Conservation (phyloP, 2,888 invertebrate genomes). For the Idaea straminata region DNA sequence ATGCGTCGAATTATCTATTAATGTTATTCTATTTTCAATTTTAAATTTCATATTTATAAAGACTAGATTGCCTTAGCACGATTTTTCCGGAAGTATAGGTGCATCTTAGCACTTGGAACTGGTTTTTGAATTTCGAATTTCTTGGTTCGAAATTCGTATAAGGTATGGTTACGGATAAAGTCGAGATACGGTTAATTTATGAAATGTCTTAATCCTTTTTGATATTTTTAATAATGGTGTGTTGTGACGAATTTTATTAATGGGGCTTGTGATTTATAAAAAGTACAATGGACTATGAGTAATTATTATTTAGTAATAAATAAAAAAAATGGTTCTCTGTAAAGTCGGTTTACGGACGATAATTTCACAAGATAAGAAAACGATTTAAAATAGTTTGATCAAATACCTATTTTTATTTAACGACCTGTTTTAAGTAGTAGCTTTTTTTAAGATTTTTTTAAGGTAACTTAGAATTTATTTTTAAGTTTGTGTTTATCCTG, state of each 20-base stretch:
- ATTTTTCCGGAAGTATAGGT: conserved; percentile 41
- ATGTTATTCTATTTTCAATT: conserved; percentile 17
- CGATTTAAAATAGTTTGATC: too few species aligned
- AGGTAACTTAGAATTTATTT: too few species aligned
- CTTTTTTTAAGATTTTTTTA: too few species aligned
- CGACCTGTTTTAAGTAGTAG: too few species aligned
- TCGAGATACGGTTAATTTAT: conserved; percentile 29
- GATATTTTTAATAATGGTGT: conserved; percentile 18
- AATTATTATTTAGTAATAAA: not conserved
- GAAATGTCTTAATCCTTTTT: conserved; percentile 31
- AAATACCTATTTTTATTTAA: too few species aligned
- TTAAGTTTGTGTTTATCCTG: too few species aligned
- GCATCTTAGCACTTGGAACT: conserved; percentile 35
- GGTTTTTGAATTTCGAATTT: conserved; percentile 23
- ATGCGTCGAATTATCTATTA: not conserved
- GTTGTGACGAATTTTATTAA: conserved; percentile 26
- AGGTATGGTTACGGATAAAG: conserved; percentile 38
- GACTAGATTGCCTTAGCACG: conserved; percentile 16
- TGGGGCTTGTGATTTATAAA: not conserved
- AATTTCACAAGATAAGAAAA: too few species aligned
- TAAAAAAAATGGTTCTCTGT: too few species aligned
- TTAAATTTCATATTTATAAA: not conserved
- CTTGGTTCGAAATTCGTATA: conserved; percentile 32
- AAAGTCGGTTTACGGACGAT: too few species aligned
- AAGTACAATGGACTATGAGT: not conserved